These are phyloP conservation scores for Macrobrachium nipponense DNA, from an alignment of 1,140 invertebrate species.

Conservation along the genomic window DNA sequence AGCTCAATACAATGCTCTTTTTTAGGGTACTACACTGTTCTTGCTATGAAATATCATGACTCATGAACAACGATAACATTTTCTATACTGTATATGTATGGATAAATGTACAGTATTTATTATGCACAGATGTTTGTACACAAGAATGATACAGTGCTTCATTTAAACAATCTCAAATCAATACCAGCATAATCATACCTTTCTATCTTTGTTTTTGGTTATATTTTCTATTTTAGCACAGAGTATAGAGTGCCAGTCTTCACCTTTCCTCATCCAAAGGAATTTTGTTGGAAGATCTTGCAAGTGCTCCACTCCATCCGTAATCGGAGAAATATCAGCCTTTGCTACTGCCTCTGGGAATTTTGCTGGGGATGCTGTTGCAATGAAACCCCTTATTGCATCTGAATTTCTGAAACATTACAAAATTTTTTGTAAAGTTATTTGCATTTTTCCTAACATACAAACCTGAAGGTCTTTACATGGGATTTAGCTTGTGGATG, in stretches of 20 bases:
- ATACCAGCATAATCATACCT: neutral
- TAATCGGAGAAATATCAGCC: conserved; percentile 65
- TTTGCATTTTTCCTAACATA: no score
- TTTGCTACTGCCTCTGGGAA: conserved; percentile 69
- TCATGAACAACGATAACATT: no score
- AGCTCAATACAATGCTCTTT: no score
- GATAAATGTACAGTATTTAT: neutral
- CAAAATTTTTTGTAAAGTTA: no score
- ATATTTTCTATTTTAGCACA: conserved; percentile 67
- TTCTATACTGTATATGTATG: neutral
- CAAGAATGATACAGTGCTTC: neutral
- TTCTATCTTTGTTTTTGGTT: neutral
- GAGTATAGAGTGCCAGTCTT: conserved; percentile 68
- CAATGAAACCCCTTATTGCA: conserved; percentile 66
- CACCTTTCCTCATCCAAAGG: conserved; percentile 66
- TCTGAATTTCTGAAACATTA: conserved; percentile 20
- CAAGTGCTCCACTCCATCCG: conserved; percentile 56
- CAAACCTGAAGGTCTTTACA: no score
- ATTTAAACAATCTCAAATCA: neutral
- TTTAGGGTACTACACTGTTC: no score
- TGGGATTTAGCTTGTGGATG: no score
- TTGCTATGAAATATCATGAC: no score
- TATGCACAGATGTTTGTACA: no score
- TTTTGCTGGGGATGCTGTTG: conserved; percentile 71
- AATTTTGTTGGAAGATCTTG: conserved; percentile 65